Base-by-base conservation (phyloP, 2,888 invertebrate species). In the Gymnoscelis rufifasciata region DNA sequence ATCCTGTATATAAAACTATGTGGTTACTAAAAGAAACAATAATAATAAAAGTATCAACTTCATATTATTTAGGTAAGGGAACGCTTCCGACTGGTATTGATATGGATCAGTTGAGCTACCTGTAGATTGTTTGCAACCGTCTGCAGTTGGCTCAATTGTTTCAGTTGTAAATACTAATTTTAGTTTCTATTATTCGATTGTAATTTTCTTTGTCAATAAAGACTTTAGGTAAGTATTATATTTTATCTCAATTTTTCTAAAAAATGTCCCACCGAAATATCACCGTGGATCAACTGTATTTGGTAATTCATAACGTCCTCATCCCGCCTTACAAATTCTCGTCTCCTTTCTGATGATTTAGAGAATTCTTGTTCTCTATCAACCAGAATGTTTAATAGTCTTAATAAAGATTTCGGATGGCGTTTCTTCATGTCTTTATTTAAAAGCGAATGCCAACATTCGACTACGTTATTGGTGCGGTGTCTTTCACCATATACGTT, bases 391-490 rank as follows among this genome's bases (percentile, higher is more conserved):
- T 19, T 19, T 23, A 36, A 36, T 23, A 36, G n/a, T 7, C 36
- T 8, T 23, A 36, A 36, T 23, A 36, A n/a, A 10, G 36, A 36
- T 23, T 23, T 23, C 7, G 23, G 36, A 36, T 4, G 23, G 3
- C 36, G 36, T 36, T 36, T 36, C 23, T 36, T 23, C 36, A 36
- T 36, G 3, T 36, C 23, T 36, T 36, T 36, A 36, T 36, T 23
- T 23, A 36, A 36, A 23, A n/a, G 36, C 19, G 36, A 36, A 23
- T 38, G 38, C 8, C 28, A 28, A 38, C 38, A 14, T 38, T 38
- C 38, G 7, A 38, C 38, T 13, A 38, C 38, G n/a, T 38, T 38
- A 28, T 28, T 38, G 13, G 38, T 38, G 27, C 38, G 14, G 38
- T 38, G 38, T 38, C 38, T 38, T 38, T 27, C 10, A 28, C 28